Percentiles rank a stretch among this genome's conserved stretches.
Conservation (phyloP, 2,113 vertebrate species). For the Empidonax traillii region DNA sequence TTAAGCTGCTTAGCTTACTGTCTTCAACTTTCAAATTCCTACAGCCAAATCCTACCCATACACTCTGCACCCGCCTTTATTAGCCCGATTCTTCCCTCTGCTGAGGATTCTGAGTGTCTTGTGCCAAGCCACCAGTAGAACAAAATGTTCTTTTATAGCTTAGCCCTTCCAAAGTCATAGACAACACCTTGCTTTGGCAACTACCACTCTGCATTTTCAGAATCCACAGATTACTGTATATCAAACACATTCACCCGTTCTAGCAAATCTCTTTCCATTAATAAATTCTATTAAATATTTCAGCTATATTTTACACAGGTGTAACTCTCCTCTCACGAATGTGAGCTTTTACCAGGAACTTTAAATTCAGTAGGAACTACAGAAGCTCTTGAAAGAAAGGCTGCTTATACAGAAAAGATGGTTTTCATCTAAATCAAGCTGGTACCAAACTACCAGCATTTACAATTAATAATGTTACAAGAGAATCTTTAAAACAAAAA, state of each 20-base stretch:
- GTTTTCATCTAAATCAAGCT: background rate
- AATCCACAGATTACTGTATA: background rate
- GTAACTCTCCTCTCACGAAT: background rate
- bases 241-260: background rate
- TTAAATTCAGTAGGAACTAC: background rate
- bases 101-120: background rate
- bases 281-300: background rate
- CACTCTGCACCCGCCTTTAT: background rate
- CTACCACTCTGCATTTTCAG: background rate
- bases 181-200: background rate
- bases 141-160: background rate
- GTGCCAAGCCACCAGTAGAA: background rate
- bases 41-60: constrained; percentile 9
- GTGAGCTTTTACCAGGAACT: background rate
- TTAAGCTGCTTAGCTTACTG: constrained; percentile 67
- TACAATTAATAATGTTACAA: constrained; percentile 7
- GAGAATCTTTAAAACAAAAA: background rate
- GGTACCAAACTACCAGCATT: background rate
- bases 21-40: constrained; percentile 54
- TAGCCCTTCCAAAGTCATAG: background rate
- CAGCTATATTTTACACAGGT: background rate
- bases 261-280: background rate
- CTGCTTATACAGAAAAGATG: background rate
- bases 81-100: background rate
- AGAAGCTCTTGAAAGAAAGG: background rate